A percentile compares a stretch with the other conserved stretches of the same genome.
These are phyloP conservation scores for Cactoblastis cactorum DNA, from an alignment of 2,888 invertebrate genomes.

Conservation along the genomic window DNA sequence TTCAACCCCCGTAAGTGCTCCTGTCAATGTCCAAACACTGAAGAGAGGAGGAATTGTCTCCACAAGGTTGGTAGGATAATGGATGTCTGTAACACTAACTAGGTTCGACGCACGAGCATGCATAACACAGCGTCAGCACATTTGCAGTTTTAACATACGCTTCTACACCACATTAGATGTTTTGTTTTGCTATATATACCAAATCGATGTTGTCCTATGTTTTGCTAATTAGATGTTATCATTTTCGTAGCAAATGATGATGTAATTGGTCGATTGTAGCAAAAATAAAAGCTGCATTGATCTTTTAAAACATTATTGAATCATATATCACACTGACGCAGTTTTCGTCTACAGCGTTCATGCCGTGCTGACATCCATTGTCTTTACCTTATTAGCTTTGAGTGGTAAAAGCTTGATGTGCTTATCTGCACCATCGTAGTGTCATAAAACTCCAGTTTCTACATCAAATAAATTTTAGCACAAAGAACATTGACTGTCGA, in stretches of 20 bases:
- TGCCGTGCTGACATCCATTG: conserved; percentile 28
- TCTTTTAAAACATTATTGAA: background rate
- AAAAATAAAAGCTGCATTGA: conserved; percentile 3
- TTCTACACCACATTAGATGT: conserved; percentile 33
- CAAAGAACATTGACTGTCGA: no score
- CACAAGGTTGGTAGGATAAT: conserved; percentile 73
- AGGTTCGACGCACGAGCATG: conserved; percentile 46
- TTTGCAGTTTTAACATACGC: conserved; percentile 41
- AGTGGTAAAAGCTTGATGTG: background rate
- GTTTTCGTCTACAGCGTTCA: conserved; percentile 25
- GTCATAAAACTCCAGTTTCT: background rate
- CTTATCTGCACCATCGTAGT: conserved; percentile 1
- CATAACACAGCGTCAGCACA: conserved; percentile 33
- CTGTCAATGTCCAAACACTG: conserved; percentile 69
- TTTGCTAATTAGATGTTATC: conserved; percentile 8
- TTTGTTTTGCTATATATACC: conserved; percentile 11
- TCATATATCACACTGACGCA: conserved; percentile 25
- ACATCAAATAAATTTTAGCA: no score
- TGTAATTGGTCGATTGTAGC: conserved; percentile 7
- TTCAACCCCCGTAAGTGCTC: conserved; percentile 74
- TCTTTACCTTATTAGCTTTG: conserved; percentile 18
- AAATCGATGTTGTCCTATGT: conserved; percentile 20
- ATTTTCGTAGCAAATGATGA: background rate
- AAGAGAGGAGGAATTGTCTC: conserved; percentile 60
- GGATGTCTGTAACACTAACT: conserved; percentile 68